A percentile compares a stretch with the other conserved stretches of the same genome.
Conservation (phyloP, 1,140 invertebrate genomes). For the Archivesica marissinica region DNA sequence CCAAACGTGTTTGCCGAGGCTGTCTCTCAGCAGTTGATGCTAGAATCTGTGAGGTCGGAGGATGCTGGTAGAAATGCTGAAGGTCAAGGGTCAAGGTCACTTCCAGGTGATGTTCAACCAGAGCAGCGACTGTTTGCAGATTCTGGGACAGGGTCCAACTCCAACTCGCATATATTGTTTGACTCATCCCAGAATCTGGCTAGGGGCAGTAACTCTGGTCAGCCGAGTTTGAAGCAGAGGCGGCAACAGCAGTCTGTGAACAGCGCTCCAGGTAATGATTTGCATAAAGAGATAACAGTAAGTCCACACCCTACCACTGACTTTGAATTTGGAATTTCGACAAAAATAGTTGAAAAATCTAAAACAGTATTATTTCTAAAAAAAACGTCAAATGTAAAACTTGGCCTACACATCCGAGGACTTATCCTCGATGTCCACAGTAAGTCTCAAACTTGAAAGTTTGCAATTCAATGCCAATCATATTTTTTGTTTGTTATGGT, state of each 20-base stretch:
- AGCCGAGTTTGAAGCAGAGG: slow-evolving; percentile 4
- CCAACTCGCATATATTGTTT: slow-evolving; percentile 50
- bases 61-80: not conserved
- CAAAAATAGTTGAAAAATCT: too few species aligned
- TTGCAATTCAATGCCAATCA: not conserved
- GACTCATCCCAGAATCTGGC: not conserved
- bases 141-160: not conserved
- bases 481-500: not conserved
- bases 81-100: slow-evolving; percentile 35
- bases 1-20: slow-evolving; percentile 34
- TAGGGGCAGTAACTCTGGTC: slow-evolving; percentile 29
- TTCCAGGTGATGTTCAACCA: slow-evolving; percentile 37
- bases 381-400: too few species aligned
- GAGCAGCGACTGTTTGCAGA: slow-evolving; percentile 50
- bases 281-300: too few species aligned
- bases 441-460: too few species aligned
- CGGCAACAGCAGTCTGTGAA: not conserved
- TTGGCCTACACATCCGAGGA: too few species aligned
- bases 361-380: too few species aligned
- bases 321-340: too few species aligned
- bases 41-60: slow-evolving; percentile 25
- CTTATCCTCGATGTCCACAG: too few species aligned
- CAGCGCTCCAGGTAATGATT: slow-evolving; percentile 43
- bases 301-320: too few species aligned
- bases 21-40: not conserved